Conservation (phyloP, 2,113 vertebrate genomes). For the Seriola dumerili region DNA sequence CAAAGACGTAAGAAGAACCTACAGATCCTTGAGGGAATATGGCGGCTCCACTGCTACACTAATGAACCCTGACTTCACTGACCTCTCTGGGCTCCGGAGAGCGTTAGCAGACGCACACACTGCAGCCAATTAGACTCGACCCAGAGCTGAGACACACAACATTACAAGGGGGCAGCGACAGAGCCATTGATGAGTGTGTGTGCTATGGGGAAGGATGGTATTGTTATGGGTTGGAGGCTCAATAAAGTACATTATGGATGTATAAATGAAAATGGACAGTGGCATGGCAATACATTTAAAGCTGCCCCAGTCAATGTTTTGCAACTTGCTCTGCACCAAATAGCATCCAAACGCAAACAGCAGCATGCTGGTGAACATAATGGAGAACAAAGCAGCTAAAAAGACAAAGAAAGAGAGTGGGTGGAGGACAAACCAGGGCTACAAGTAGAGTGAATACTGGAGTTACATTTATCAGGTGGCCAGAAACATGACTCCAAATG, state of each 20-base stretch:
- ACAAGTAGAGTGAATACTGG: not conserved
- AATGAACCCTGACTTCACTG: slow-evolving; percentile 70
- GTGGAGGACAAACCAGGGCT: too few relatives aligned
- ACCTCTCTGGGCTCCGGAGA: slow-evolving; percentile 59
- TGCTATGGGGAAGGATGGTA: not conserved
- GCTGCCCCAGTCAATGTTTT: too few relatives aligned
- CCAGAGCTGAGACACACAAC: slow-evolving; percentile 21
- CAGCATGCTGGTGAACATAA: not conserved
- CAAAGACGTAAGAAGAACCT: slow-evolving; percentile 7
- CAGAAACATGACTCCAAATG: not conserved
- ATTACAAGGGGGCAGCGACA: slow-evolving; percentile 34
- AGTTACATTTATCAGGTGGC: not conserved
- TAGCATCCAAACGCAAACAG: too few relatives aligned
- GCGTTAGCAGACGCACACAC: slow-evolving; percentile 30
- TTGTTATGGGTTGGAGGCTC: not conserved
- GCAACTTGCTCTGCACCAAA: too few relatives aligned
- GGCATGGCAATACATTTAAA: too few relatives aligned
- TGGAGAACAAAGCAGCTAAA: too few relatives aligned
- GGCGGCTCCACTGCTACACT: slow-evolving; percentile 30
- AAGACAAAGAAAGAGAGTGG: too few relatives aligned
- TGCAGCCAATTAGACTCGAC: slow-evolving; percentile 62
- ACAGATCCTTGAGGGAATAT: slow-evolving; percentile 36
- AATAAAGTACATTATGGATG: too few relatives aligned
- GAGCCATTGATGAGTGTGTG: slow-evolving; percentile 13
- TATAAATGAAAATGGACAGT: too few relatives aligned